Base-by-base conservation (phyloP, 1,140 invertebrate genomes). In the Heliconius eleuchia region DNA sequence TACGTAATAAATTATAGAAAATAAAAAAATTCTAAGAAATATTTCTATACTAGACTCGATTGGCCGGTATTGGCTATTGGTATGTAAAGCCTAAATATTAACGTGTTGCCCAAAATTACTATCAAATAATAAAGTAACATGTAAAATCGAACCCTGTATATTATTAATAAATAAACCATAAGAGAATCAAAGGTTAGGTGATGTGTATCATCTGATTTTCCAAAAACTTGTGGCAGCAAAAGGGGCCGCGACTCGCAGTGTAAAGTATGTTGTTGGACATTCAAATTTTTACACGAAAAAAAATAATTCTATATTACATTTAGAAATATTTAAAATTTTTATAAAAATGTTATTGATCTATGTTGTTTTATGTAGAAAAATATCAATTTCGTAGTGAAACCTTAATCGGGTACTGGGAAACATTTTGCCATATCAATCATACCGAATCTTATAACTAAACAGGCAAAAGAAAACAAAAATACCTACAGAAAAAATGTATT, bases 191-290 rank as follows among this genome's bases (percentile, higher is more conserved):
- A 66, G 23, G 4, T 30, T 27, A 30, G 23, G 23, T 66, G 11
- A 66, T 66, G 27, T 66, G 13, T 66, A 30, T 66, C 60, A 30
- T 66, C 4, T n/a, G 23, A 50, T 46, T 9, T 77, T 42, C n/a
- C 76, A 77, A 77, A 77, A 77, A 77, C 76, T 77, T 72, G 76
- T 71, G 66, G 76, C 76, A 77, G 76, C n/a, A 77, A 66, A 34
- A 30, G 72, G 76, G 70, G 76, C 39, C 3, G n/a, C 55, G 19
- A 23, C 55, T n/a, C 55, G 55, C 55, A 57, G 55, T 23, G 19
- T 57, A 37, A 52, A 52, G 5, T n/a, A 76, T 76, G 13, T 76
- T 76, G 57, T 76, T 76, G 57, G 39, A 57, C 55, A 60, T 76
- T 76, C 2, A 52, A 76, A 70, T 46, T 76, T 76, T 76, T 76